Evolutionary conservation across 2,797 vertebrate species (phyloP).

Genomic region (Enteromius paludinosus): DNA sequence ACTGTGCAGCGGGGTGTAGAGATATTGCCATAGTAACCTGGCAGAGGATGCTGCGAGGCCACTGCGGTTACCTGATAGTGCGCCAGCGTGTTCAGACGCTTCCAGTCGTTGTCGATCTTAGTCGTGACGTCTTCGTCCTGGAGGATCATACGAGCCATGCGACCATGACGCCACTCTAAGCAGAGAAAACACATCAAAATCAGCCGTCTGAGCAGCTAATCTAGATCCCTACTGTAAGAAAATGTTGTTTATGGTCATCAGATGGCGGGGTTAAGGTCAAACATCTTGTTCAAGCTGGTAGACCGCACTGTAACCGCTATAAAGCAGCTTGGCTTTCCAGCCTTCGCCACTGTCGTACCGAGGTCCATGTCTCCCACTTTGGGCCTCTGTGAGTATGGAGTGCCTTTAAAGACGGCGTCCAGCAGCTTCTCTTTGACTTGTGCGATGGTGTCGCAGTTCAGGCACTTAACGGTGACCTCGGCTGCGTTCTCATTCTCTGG

Average conservation of each 20-base stretch:
- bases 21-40: slow-evolving; percentile 47
- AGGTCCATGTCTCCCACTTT: slow-evolving; percentile 98
- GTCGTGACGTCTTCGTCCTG: slow-evolving; percentile 98
- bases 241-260: not conserved
- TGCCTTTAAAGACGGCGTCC: slow-evolving; percentile 96
- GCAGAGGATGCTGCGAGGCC: slow-evolving; percentile 18
- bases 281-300: slow-evolving; percentile 1
- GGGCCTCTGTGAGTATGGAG: slow-evolving; percentile 95
- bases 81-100: slow-evolving; percentile 94
- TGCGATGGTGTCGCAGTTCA: slow-evolving; percentile 97
- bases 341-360: slow-evolving; percentile 78
- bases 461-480: slow-evolving; percentile 94
- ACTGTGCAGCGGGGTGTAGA: slow-evolving; percentile 56
- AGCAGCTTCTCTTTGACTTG: slow-evolving; percentile 98
- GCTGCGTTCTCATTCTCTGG: slow-evolving; percentile 95
- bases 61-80: slow-evolving; percentile 88
- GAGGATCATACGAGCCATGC: slow-evolving; percentile 97
- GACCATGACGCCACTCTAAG: slow-evolving; percentile 96
- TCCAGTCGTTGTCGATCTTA: slow-evolving; percentile 99
- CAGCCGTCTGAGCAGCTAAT: not conserved
- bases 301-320: not conserved
- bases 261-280: not conserved
- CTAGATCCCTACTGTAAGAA: not conserved
- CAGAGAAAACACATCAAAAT: not conserved
- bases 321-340: not conserved